Base-by-base conservation (phyloP, 2,888 invertebrate genomes). In the Tineola bisselliella region DNA sequence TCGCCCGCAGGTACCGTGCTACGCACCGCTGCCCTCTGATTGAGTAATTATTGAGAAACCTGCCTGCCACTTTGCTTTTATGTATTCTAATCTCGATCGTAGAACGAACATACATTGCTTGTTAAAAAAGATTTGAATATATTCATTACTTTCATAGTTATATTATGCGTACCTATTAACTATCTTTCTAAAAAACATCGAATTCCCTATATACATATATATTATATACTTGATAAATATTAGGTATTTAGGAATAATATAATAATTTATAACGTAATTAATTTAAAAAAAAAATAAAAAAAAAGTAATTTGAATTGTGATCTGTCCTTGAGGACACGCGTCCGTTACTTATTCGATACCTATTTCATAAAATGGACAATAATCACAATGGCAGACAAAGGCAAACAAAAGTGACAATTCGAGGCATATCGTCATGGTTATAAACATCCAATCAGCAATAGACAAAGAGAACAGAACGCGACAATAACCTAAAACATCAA, bases 401-500 rank as follows among this genome's bases (percentile, higher is more conserved):
- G 69, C 66, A 62, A 52, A 71, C 71, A 75, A 75, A 71, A 69
- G 64, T 56, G 68, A 71, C 72, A 72, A 72, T 70, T 66, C 63
- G 64, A 56, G 65, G 67, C 66, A 67, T 63, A 67, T 69, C 69
- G 79, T 78, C 81, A 84, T 74, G 81, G 75, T 65, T 71, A 71
- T 80, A 78, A 78, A 73, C 72, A 65, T 68, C 71, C 72, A 79
- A 84, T 81, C 79, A 75, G 66, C 66, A 70, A 69, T 65, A 66
- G 63, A 72, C 68, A 61, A 30, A n/a, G 61, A 12, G 8, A 61
- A 59, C 61, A 33, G 33, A 38, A 38, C 33, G 62, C 62, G 64
- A 79, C 75, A 80, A 82, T 75, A 68, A 71, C 70, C 70, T 68
- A 76, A 77, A 76, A 77, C 77, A 84, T 84, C 84, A 84, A 84